These are phyloP conservation scores for Stictocephala bisonia DNA, from an alignment of 2,888 invertebrate genomes.

Conservation along the genomic window DNA sequence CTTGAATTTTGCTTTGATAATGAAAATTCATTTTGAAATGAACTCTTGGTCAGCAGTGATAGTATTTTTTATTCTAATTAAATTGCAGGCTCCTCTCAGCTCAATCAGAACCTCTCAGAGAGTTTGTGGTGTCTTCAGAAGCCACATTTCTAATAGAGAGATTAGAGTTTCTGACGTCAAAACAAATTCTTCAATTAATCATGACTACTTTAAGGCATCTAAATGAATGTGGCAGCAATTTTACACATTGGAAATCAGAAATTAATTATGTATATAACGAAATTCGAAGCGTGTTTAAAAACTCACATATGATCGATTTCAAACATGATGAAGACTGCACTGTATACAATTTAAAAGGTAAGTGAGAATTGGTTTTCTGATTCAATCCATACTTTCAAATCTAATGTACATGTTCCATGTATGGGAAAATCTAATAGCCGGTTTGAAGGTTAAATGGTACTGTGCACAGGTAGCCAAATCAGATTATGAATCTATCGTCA, in stretches of 20 bases:
- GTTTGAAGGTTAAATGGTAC: too few relatives aligned
- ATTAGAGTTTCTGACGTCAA: neutral
- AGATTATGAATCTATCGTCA: too few relatives aligned
- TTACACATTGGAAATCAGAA: neutral
- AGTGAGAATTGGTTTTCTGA: too few relatives aligned
- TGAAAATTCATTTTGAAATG: too few relatives aligned
- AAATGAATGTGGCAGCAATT: neutral
- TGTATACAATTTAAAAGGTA: constrained; percentile 4
- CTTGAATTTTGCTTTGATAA: too few relatives aligned
- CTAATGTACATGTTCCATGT: too few relatives aligned
- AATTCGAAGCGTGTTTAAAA: constrained; percentile 10
- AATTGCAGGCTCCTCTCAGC: constrained; percentile 7
- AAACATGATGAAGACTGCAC: neutral
- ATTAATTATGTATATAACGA: neutral
- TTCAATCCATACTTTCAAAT: too few relatives aligned
- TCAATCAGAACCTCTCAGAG: neutral
- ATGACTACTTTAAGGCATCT: constrained; percentile 12
- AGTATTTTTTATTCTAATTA: too few relatives aligned
- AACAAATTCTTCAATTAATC: constrained; percentile 9
- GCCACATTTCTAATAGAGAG: constrained; percentile 19
- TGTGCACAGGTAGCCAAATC: too few relatives aligned
- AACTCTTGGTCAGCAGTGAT: too few relatives aligned
- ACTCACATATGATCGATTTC: neutral
- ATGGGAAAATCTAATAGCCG: too few relatives aligned
- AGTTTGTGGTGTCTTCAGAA: constrained; percentile 16